Percentiles rank a stretch among this genome's conserved stretches.
phyloP scores from a whole-genome alignment of 2,888 invertebrate species.

The Belgica antarctica region DNA sequence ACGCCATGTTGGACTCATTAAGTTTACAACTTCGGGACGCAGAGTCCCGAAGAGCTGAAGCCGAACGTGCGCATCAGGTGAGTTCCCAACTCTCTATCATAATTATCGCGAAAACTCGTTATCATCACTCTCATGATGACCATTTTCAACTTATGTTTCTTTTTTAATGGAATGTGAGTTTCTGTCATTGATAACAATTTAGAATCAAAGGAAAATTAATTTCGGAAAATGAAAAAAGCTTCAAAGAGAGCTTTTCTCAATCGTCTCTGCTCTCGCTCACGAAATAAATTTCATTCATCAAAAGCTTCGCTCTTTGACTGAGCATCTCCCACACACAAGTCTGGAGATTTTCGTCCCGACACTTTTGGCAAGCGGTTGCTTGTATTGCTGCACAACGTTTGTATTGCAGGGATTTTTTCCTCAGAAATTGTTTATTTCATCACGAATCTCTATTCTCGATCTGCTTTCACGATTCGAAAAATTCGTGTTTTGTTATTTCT shows the following conservation, averaged over 20 bases:
- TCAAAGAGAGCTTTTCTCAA: constrained; percentile 6
- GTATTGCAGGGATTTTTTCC: not conserved
- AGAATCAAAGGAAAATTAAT: constrained; percentile 6
- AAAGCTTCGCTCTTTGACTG: not conserved
- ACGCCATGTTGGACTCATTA: constrained; percentile 60
- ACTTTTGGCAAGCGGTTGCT: too few species aligned
- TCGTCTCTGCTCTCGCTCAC: not conserved
- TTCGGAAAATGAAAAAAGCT: constrained; percentile 3
- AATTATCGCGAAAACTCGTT: not conserved
- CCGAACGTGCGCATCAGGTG: constrained; percentile 70
- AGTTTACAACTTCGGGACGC: constrained; percentile 76
- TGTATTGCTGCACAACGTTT: not conserved
- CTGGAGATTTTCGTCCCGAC: too few species aligned
- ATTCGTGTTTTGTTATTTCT: too few species aligned
- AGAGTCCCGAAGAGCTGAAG: constrained; percentile 71
- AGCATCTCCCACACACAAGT: too few species aligned
- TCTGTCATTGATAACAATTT: not conserved
- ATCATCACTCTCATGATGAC: not conserved
- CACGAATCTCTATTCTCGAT: too few species aligned
- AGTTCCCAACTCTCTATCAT: constrained; percentile 45
- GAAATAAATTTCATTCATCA: constrained; percentile 15
- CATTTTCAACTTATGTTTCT: not conserved
- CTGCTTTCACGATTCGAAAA: too few species aligned
- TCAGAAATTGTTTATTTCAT: not conserved
- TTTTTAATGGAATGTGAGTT: not conserved